phyloP scores from a whole-genome alignment of 2,888 invertebrate genomes.

The Drosophila formosana region DNA sequence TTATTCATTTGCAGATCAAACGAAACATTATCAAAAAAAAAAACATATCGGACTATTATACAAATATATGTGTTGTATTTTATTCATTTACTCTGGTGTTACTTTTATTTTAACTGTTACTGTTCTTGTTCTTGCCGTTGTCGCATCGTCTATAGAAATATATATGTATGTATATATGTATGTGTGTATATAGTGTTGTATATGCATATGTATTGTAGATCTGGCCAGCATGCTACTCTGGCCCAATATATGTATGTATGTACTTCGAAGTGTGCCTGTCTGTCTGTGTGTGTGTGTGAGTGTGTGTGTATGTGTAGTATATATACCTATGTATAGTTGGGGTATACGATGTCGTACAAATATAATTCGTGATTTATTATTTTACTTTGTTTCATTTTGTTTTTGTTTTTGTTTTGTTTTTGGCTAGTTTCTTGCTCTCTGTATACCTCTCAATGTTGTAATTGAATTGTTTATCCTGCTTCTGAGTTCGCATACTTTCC shows the following conservation, averaged over 20 bases:
- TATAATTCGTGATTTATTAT: conserved; percentile 31
- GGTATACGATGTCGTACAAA: conserved; percentile 22
- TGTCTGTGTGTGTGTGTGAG: conserved; percentile 6
- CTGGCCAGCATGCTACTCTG: conserved; percentile 32
- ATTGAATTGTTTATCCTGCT: conserved; percentile 62
- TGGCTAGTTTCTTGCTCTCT: conserved; percentile 52
- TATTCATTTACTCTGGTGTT: conserved; percentile 12
- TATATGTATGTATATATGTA: conserved; percentile 57
- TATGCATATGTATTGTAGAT: conserved; percentile 52
- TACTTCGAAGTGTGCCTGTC: background rate
- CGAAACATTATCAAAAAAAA: conserved; percentile 18
- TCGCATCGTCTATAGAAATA: conserved; percentile 51
- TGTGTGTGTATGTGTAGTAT: conserved; percentile 10
- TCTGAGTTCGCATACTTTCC: conserved; percentile 30
- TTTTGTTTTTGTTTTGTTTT: conserved; percentile 24
- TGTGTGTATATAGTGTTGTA: conserved; percentile 30
- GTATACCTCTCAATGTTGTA: conserved; percentile 50
- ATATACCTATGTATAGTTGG: conserved; percentile 5
- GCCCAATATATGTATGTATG: conserved; percentile 39
- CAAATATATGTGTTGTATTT: conserved; percentile 45
- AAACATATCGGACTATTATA: conserved; percentile 35
- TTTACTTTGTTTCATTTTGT: conserved; percentile 9
- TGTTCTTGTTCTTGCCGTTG: conserved; percentile 4
- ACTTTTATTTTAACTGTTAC: conserved; percentile 21
- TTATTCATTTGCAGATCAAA: conserved; percentile 22